phyloP scores from a whole-genome alignment of 1,140 invertebrate species.

The Forficula auricularia region DNA sequence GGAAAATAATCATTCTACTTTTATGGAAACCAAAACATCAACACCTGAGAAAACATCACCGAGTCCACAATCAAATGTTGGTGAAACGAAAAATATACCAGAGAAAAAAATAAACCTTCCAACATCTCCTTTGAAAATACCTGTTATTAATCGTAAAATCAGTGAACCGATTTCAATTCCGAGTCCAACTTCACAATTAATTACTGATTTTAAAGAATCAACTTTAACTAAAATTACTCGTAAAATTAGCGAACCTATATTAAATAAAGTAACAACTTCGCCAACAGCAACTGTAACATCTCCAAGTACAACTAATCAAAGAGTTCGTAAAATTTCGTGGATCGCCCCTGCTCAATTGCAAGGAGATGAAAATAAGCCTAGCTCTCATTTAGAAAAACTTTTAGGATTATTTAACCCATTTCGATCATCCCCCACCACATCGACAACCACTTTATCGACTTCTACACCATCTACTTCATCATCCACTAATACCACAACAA shows the following conservation, averaged over 20 bases:
- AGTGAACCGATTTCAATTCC: too few relatives aligned
- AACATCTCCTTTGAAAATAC: too few relatives aligned
- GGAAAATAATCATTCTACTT: too few relatives aligned
- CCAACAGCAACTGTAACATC: background rate
- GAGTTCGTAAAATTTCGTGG: constrained; percentile 14
- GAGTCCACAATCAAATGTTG: too few relatives aligned
- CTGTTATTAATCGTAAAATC: too few relatives aligned
- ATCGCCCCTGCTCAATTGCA: constrained; percentile 7
- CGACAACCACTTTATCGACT: constrained; percentile 16
- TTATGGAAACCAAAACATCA: too few relatives aligned
- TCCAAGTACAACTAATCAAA: constrained; percentile 1
- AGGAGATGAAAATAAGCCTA: constrained; percentile 4
- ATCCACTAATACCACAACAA: too few relatives aligned
- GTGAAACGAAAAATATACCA: too few relatives aligned
- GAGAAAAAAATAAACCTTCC: too few relatives aligned
- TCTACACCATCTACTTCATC: too few relatives aligned
- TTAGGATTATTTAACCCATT: constrained; percentile 15
- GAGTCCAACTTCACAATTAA: too few relatives aligned
- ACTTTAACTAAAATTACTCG: constrained; percentile 7
- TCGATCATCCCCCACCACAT: constrained; percentile 10
- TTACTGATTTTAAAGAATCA: background rate
- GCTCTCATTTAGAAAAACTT: constrained; percentile 17
- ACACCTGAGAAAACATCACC: too few relatives aligned
- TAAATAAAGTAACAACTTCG: background rate
- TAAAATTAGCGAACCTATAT: background rate